Evolutionary conservation across 2,888 invertebrate genomes (phyloP).

Genomic region (Dicyrtoma fusca): DNA sequence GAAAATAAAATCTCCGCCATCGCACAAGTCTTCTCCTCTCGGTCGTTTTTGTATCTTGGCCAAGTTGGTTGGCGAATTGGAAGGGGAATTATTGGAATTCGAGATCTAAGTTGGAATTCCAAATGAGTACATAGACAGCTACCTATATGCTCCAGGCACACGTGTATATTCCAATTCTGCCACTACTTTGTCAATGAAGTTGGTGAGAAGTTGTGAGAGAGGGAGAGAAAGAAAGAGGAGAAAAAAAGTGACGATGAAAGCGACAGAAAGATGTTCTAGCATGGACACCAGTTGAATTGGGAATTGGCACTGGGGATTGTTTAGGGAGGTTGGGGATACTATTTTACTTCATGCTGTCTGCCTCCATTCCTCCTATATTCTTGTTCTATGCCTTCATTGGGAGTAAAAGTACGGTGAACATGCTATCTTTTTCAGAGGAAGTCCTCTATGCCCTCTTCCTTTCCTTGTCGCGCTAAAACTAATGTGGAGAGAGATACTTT

Average conservation of each 20-base stretch:
- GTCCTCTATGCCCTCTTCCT: too few relatives aligned
- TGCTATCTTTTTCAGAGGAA: too few relatives aligned
- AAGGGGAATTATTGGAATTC: too few relatives aligned
- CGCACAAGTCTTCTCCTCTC: too few relatives aligned
- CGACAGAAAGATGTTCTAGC: neutral
- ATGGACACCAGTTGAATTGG: slow-evolving; percentile 19
- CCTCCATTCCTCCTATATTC: too few relatives aligned
- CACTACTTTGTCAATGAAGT: neutral
- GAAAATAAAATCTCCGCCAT: slow-evolving; percentile 1
- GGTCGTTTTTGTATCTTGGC: neutral
- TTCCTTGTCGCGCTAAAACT: too few relatives aligned
- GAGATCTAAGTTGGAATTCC: neutral
- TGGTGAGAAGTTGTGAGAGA: neutral
- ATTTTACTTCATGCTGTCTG: too few relatives aligned
- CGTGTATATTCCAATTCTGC: neutral
- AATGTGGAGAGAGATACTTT: too few relatives aligned
- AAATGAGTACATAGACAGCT: neutral
- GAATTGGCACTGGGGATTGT: neutral
- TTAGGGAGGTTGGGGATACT: too few relatives aligned
- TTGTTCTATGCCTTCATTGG: too few relatives aligned
- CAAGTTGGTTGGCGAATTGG: too few relatives aligned
- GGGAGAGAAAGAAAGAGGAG: neutral
- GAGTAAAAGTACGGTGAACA: too few relatives aligned
- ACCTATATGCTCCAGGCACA: neutral
- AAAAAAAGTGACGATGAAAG: neutral